These are phyloP conservation scores for Leucoraja erinaceus DNA, from an alignment of 2,113 vertebrate species.

Conservation along the genomic window DNA sequence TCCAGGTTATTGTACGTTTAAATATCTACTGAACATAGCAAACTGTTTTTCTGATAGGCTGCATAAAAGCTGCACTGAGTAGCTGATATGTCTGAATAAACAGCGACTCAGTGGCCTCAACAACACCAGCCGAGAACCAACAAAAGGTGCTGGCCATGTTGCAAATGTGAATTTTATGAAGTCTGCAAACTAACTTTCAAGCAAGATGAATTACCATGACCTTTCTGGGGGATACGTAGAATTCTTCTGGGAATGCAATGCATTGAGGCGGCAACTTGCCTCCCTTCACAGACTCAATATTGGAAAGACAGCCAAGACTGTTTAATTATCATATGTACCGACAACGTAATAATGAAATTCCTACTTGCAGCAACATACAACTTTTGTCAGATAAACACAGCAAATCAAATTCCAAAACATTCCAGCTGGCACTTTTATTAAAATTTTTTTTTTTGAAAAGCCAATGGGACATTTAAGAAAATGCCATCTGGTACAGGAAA, in stretches of 20 bases:
- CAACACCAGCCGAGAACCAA: not conserved
- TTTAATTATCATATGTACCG: too few species aligned
- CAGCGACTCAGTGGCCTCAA: not conserved
- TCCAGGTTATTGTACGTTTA: not conserved
- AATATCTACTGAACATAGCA: not conserved
- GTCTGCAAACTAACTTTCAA: not conserved
- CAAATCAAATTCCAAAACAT: not conserved
- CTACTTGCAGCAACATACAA: too few species aligned
- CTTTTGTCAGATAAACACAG: not conserved
- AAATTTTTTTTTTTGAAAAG: not conserved
- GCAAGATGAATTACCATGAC: not conserved
- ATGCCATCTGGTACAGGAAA: not conserved
- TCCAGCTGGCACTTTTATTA: not conserved
- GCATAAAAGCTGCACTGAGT: not conserved
- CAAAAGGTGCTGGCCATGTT: not conserved
- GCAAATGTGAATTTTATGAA: not conserved
- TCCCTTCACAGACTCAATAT: not conserved
- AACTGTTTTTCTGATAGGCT: not conserved
- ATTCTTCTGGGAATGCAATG: not conserved
- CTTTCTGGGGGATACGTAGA: not conserved
- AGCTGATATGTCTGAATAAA: not conserved
- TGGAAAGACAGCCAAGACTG: not conserved
- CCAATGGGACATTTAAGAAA: too few species aligned
- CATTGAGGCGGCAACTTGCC: not conserved
- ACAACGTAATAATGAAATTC: too few species aligned